Conservation (phyloP, 2,113 vertebrate genomes). For the Nyctibius bracteatus region DNA sequence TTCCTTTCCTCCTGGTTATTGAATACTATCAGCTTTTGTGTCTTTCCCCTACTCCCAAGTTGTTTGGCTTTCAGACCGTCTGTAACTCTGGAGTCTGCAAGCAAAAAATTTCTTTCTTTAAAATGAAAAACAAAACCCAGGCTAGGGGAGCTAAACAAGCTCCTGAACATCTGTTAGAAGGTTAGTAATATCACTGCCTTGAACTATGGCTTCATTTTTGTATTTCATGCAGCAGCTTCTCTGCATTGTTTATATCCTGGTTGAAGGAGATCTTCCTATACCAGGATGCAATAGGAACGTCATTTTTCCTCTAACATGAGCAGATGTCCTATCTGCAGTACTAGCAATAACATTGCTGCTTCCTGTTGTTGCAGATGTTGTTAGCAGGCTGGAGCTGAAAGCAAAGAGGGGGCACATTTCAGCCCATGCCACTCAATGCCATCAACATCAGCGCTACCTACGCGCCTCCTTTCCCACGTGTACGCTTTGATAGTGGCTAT, state of each 20-base stretch:
- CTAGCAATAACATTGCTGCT: constrained; percentile 45
- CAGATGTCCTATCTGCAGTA: constrained; percentile 41
- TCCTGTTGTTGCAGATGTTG: constrained; percentile 56
- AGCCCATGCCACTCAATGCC: neutral
- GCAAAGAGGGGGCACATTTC: neutral
- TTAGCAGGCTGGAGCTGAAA: neutral
- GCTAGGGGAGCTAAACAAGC: neutral
- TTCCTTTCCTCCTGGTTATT: neutral
- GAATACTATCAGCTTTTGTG: neutral
- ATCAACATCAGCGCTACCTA: neutral
- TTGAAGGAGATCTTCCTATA: constrained; percentile 42
- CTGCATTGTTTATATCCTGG: constrained; percentile 35
- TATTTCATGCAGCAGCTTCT: constrained; percentile 3
- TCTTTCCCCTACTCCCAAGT: neutral
- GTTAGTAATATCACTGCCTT: neutral
- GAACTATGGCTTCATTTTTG: constrained; percentile 7
- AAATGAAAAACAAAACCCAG: neutral
- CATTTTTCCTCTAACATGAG: constrained; percentile 40
- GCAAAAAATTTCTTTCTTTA: neutral
- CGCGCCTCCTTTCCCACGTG: neutral
- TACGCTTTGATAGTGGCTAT: neutral
- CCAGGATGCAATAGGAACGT: constrained; percentile 43
- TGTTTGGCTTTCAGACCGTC: neutral
- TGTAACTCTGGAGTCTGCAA: neutral
- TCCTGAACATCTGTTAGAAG: neutral